Evolutionary conservation across 1,140 invertebrate genomes (phyloP).

Genomic region (Drosophila pseudoobscura): DNA sequence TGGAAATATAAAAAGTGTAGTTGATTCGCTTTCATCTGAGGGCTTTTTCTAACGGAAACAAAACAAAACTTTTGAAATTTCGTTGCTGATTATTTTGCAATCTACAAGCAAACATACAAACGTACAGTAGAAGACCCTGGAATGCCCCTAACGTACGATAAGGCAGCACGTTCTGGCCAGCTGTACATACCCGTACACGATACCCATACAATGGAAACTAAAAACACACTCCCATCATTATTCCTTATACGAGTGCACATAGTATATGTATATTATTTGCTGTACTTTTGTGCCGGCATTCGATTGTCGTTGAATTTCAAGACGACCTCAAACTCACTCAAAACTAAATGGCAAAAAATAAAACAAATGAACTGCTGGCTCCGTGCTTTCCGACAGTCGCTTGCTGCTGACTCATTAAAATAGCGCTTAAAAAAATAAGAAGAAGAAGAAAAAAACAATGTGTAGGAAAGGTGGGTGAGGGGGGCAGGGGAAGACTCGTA

Average conservation of each 20-base stretch:
- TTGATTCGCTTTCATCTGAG: constrained; percentile 2
- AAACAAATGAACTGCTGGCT: constrained; percentile 43
- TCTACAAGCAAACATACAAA: neutral
- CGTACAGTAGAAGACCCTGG: neutral
- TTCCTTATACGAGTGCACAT: too few species aligned
- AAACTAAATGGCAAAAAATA: constrained; percentile 35
- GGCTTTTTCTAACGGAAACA: constrained; percentile 18
- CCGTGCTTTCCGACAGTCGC: constrained; percentile 28
- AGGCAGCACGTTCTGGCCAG: constrained; percentile 43
- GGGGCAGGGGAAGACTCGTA: neutral
- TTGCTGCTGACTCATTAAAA: constrained; percentile 73
- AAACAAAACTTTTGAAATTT: constrained; percentile 33
- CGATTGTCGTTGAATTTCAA: constrained; percentile 56
- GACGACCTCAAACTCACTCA: constrained; percentile 48
- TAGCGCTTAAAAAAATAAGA: constrained; percentile 28
- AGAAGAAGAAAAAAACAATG: too few species aligned
- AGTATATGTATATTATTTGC: constrained; percentile 22
- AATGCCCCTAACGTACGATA: constrained; percentile 36
- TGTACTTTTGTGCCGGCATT: constrained; percentile 23
- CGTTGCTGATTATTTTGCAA: constrained; percentile 29
- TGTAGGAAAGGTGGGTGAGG: neutral
- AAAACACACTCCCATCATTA: too few species aligned
- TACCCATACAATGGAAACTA: too few species aligned
- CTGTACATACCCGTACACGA: constrained; percentile 9
- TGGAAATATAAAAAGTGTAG: neutral